phyloP scores from a whole-genome alignment of 1,140 invertebrate genomes.

The Bombus terrestris region DNA sequence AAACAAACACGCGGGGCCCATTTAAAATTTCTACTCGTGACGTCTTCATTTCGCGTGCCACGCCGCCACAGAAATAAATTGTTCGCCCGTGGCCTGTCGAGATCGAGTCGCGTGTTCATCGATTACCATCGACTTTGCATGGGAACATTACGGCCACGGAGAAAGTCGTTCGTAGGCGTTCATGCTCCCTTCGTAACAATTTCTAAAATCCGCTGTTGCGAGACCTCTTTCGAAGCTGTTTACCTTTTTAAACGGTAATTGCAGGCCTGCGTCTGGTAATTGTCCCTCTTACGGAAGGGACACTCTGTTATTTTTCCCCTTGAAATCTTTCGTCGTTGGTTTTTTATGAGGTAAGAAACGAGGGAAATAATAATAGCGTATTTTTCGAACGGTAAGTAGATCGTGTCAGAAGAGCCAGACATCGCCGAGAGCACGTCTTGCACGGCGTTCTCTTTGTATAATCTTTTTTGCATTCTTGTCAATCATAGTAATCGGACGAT shows the following conservation, averaged over 20 bases:
- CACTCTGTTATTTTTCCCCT: background rate
- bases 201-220: background rate
- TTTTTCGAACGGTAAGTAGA: background rate
- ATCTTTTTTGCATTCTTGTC: background rate
- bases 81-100: background rate
- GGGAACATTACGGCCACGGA: background rate
- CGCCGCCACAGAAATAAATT: constrained; percentile 5
- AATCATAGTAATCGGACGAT: background rate
- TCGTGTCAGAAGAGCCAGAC: no score
- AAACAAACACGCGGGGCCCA: background rate
- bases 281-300: background rate
- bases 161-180: constrained; percentile 3
- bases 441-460: background rate
- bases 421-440: no score
- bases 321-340: background rate
- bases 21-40: constrained; percentile 1
- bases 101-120: constrained; percentile 28
- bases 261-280: background rate
- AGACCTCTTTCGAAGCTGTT: background rate
- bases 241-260: constrained; percentile 11
- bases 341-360: no score
- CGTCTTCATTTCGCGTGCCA: constrained; percentile 17
- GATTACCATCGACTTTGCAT: constrained; percentile 11
- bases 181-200: background rate
- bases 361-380: background rate